A percentile compares a stretch with the other conserved stretches of the same genome.
These are phyloP conservation scores for Dendroctonus ponderosae DNA, from an alignment of 1,140 invertebrate species.

Conservation along the genomic window DNA sequence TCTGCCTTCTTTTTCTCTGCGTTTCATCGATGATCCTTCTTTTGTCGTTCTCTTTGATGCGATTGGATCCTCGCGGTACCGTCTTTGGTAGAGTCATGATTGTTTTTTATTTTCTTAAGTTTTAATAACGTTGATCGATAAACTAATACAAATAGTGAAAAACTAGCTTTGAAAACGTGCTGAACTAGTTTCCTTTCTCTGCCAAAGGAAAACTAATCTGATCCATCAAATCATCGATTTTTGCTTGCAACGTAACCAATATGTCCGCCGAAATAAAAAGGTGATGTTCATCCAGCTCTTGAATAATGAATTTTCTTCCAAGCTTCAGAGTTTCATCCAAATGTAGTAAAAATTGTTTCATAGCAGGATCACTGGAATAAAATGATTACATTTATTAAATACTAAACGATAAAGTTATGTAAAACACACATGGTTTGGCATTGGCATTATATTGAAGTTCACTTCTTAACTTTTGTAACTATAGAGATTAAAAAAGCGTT, in stretches of 20 bases:
- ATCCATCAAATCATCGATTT: conserved; percentile 96
- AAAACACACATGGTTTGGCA: conserved; percentile 30
- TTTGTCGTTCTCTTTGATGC: conserved; percentile 56
- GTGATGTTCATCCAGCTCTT: conserved; percentile 95
- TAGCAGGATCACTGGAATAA: conserved; percentile 86
- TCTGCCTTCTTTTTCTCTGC: conserved; percentile 76
- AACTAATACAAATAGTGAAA: neutral
- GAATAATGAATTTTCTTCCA: conserved; percentile 92
- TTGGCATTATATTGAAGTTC: no score
- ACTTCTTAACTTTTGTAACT: conserved; percentile 12
- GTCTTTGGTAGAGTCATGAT: conserved; percentile 35
- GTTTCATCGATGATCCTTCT: conserved; percentile 86
- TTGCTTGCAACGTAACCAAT: conserved; percentile 81
- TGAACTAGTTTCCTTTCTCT: conserved; percentile 72
- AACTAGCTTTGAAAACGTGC: no score
- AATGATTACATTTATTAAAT: neutral
- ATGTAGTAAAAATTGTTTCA: conserved; percentile 98
- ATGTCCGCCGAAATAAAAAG: conserved; percentile 94
- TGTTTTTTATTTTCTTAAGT: conserved; percentile 18
- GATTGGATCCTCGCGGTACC: conserved; percentile 38
- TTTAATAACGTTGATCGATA: conserved; percentile 1
- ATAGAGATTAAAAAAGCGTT: no score
- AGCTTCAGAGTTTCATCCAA: conserved; percentile 92
- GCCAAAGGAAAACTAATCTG: conserved; percentile 85
- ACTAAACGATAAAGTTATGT: conserved; percentile 1